phyloP scores from a whole-genome alignment of 2,888 invertebrate species.

The Acleris cristana region DNA sequence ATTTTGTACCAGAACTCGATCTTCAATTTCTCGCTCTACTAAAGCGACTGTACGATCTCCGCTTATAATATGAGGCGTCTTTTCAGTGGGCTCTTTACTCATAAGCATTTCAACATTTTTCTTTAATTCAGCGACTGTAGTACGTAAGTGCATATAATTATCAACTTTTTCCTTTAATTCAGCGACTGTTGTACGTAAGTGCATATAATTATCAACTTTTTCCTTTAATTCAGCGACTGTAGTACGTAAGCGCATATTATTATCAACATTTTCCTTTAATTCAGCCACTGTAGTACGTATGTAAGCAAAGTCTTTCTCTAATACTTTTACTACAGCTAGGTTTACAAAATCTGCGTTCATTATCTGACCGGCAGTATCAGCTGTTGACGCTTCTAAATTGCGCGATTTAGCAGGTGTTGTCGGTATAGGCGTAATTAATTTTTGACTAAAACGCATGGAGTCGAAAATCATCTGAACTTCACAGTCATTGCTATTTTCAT shows the following conservation, averaged over 20 bases:
- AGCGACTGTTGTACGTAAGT: not conserved
- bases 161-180: not conserved
- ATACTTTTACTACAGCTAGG: slow-evolving; percentile 47
- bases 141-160: no score
- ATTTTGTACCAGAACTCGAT: not conserved
- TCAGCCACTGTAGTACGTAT: not conserved
- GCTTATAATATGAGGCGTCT: no score
- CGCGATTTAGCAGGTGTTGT: slow-evolving; percentile 52
- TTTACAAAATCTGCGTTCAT: slow-evolving; percentile 37
- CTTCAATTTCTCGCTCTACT: no score
- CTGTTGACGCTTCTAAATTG: slow-evolving; percentile 18
- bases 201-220: not conserved
- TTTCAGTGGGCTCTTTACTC: no score
- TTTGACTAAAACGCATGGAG: slow-evolving; percentile 56
- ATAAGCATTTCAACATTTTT: not conserved
- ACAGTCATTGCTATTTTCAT: slow-evolving; percentile 50
- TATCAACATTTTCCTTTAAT: not conserved
- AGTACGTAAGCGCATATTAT: no score
- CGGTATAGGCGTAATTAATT: slow-evolving; percentile 65
- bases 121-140: not conserved
- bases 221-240: not conserved
- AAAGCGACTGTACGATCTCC: no score
- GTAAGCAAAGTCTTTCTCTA: slow-evolving; percentile 47
- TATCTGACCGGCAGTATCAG: slow-evolving; percentile 15
- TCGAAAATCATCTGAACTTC: slow-evolving; percentile 68